Base-by-base conservation (phyloP, 1,140 invertebrate genomes). In the Bombus superbus region DNA sequence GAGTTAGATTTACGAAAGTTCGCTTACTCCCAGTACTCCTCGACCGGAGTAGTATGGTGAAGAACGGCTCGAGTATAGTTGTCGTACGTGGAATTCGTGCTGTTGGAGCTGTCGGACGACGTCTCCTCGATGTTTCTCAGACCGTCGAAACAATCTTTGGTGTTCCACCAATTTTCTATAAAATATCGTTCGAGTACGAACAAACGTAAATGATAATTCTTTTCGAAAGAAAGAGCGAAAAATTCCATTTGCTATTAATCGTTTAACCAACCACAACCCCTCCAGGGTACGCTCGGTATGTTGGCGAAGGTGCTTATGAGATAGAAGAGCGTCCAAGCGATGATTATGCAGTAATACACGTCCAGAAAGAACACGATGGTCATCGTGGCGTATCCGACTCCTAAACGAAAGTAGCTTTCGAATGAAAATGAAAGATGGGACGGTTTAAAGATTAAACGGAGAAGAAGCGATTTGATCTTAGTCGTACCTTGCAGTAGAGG, bases 351-450 rank as follows among this genome's bases (percentile, higher is more conserved):
- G 88, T 97, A 97, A 88, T 97, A 97, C 22, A 97, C 94, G 87
- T 97, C 96, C 35, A 97, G 95, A 68, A 97, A 93, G 90, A 97
- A 97, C 6, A 97, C 97, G 9, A 97, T 96, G 1, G 97, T 96
- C 94, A 97, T 97, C 75, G 96, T 97, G 1, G 96, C 96, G 88
- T 97, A 97, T 47, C 97, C 97, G 40, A 97, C 96, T 76, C 97
- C 97, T 97, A 88, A 59, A 95, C 88, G 68, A 47, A 3, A 64
- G 15, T 66, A 66, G 32, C n/a, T 32, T 6, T 66, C 4, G 32
- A 18, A 66, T 66, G 2, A 62, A 4, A 59, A 66, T 8, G 10
- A 66, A 66, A 32, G 10, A 66, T 35, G 13, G 1, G 0, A 32
- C 32, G 32, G 32, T 32, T 32, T 32, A 32, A 32, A 32, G 32